These are phyloP conservation scores for Chloropsis cyanopogon DNA, from an alignment of 2,113 vertebrate species.

Conservation along the genomic window DNA sequence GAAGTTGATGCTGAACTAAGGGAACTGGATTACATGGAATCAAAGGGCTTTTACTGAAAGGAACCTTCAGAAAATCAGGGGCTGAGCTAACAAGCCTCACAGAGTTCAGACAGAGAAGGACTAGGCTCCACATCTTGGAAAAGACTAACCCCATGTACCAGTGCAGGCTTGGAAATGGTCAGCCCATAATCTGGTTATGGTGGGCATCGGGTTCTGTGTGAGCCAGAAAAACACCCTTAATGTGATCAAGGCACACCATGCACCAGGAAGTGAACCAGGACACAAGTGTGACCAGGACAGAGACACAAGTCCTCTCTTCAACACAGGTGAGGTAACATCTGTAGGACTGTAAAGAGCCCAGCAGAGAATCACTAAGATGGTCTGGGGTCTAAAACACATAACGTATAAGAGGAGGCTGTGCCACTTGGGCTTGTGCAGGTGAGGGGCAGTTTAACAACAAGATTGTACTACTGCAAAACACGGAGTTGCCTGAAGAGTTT, in stretches of 20 bases:
- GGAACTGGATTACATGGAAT: not conserved
- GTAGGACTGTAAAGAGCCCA: not conserved
- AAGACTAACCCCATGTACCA: not conserved
- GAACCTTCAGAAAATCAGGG: not conserved
- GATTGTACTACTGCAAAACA: not conserved
- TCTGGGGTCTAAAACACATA: not conserved
- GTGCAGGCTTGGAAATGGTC: not conserved
- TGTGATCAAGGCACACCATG: not conserved
- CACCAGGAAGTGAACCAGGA: not conserved
- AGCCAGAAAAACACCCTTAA: not conserved
- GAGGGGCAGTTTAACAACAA: not conserved
- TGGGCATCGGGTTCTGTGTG: fast-evolving
- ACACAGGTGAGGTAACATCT: not conserved
- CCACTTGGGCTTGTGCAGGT: not conserved
- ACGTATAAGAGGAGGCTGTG: not conserved
- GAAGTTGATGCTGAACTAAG: not conserved
- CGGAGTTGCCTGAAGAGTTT: not conserved
- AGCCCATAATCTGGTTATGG: not conserved
- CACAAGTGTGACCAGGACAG: not conserved
- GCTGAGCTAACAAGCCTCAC: not conserved
- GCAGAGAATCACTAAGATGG: not conserved
- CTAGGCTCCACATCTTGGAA: not conserved
- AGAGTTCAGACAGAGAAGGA: not conserved
- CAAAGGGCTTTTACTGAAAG: not conserved
- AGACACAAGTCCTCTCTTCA: not conserved